phyloP scores from a whole-genome alignment of 2,113 vertebrate species.

The Diglossa brunneiventris region DNA sequence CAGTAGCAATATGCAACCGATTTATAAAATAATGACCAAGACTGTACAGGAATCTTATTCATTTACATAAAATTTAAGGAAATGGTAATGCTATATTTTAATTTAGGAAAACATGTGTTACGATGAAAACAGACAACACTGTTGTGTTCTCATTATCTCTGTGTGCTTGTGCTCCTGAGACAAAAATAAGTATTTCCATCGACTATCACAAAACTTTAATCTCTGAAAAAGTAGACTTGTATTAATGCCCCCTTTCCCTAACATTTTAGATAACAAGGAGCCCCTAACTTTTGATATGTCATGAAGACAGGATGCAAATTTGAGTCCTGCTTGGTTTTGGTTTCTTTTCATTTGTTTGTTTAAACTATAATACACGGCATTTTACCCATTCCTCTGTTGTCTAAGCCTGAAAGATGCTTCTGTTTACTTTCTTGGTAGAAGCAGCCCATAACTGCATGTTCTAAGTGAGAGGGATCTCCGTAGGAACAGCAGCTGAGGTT shows the following conservation, averaged over 20 bases:
- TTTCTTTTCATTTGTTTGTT: not conserved
- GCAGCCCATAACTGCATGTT: not conserved
- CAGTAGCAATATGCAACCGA: not conserved
- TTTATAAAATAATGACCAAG: not conserved
- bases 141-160: not conserved
- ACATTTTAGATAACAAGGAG: not conserved
- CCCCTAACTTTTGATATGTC: not conserved
- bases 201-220: not conserved
- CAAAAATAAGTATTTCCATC: not conserved
- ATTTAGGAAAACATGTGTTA: not conserved
- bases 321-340: not conserved
- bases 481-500: slow-evolving; percentile 20
- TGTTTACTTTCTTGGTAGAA: not conserved
- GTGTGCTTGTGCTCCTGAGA: not conserved
- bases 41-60: not conserved
- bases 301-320: rapidly evolving
- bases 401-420: not conserved
- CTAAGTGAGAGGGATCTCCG: slow-evolving; percentile 4
- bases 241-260: not conserved
- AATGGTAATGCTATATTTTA: not conserved
- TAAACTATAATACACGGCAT: not conserved
- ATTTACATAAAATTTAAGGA: not conserved
- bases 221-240: not conserved
- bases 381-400: not conserved
- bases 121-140: not conserved